Evolutionary conservation across 2,113 vertebrate species (phyloP), one percentile per base, ranked within the genome.

Genomic region (Pseudopipra pipra): DNA sequence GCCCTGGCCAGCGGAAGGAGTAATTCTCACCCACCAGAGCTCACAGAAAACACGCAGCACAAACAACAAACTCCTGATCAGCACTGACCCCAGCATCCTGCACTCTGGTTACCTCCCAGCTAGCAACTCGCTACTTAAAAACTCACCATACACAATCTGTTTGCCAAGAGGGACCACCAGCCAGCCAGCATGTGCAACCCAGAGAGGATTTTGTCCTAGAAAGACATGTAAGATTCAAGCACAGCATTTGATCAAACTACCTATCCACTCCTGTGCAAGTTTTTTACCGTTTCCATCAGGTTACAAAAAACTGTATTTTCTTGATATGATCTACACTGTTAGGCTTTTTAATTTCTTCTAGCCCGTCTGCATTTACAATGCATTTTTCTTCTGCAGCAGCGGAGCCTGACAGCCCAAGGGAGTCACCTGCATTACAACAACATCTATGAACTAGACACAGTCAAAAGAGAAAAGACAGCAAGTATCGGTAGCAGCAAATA

Each of bases 171-270:
- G 35, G 11, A 44, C 20, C n/a, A 61, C 35, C 24, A 55, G 5
- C 33, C 28, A 76, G 25, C 39, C 2, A 1, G 24, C 58, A 52
- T 0, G 11, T 0, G 0, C n/a, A 71, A 35, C n/a, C n/a, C 43
- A 11, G 19, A 6, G 5, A 71, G 37, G 28, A 41, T 51, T 33
- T 5, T 33, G 43, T 23, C 54, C 39, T 73, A 63, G 27, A 25
- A 81, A 73, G 0, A 1, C 14, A 33, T 2, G 6, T 31, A 56
- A 31, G 37, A 59, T 68, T 44, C n/a, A 35, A 27, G 31, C 11
- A 37, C 30, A 39, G n/a, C 30, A 67, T 20, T 12, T 31, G 22
- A 73, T 30, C 47, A 33, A 62, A 73, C 6, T 37, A 43, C 23
- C 28, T 27, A 14, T 46, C 37, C 14, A 14, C 30, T 56, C 22